phyloP scores from a whole-genome alignment of 2,113 vertebrate species.

The Lepisosteus oculatus region DNA sequence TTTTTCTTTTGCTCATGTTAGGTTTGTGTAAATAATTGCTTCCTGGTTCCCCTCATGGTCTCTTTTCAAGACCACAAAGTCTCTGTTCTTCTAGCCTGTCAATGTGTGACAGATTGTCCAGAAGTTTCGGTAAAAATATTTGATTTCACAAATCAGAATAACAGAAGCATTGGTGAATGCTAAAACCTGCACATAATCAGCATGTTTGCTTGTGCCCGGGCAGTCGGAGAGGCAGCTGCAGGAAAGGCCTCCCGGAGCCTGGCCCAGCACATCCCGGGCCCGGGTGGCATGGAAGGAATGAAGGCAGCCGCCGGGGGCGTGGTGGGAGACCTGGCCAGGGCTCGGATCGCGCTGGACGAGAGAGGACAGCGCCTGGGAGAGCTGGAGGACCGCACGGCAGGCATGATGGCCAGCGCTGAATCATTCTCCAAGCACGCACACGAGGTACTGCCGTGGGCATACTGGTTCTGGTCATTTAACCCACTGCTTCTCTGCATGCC shows the following conservation, averaged over 20 bases:
- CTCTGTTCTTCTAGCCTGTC: no score
- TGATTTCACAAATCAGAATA: no score
- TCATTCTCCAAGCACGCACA: constrained; percentile 94
- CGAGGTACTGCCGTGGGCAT: constrained; percentile 64
- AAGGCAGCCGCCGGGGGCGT: constrained; percentile 82
- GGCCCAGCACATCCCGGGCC: constrained; percentile 93
- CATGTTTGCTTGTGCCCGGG: constrained; percentile 13
- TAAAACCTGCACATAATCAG: background rate
- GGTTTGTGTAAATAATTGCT: no score
- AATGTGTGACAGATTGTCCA: no score
- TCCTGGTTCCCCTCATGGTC: no score
- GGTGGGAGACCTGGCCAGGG: constrained; percentile 86
- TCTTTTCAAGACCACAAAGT: no score
- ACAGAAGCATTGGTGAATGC: no score
- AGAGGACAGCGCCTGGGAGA: constrained; percentile 91
- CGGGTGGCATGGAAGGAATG: constrained; percentile 81
- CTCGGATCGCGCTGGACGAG: constrained; percentile 90
- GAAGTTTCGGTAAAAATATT: no score
- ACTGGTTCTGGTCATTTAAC: no score
- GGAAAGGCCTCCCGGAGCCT: constrained; percentile 91
- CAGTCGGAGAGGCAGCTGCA: constrained; percentile 90
- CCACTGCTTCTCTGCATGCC: no score
- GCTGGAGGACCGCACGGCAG: constrained; percentile 89
- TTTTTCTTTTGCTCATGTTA: background rate
- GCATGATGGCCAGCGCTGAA: constrained; percentile 95